A percentile compares a stretch with the other conserved stretches of the same genome.
Evolutionary conservation across 2,888 invertebrate species (phyloP).

Genomic region (Lasioglossum malachurum): DNA sequence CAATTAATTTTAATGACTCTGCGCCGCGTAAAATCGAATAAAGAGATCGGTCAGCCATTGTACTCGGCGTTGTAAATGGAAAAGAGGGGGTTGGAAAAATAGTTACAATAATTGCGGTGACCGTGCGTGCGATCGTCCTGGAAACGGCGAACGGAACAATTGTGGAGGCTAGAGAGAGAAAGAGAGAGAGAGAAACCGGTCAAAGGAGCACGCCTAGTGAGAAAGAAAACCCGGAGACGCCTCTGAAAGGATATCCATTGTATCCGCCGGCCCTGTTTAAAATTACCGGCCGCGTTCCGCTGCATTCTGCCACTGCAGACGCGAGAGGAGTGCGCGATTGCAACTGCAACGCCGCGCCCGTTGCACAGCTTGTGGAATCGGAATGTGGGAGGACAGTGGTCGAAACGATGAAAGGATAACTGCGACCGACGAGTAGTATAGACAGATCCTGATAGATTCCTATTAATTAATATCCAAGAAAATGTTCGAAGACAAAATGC

Average conservation of each 20-base stretch:
- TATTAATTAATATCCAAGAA: slow-evolving; percentile 45
- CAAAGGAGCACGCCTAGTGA: background rate
- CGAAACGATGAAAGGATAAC: slow-evolving; percentile 72
- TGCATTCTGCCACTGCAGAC: slow-evolving; percentile 35
- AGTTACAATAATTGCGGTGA: slow-evolving; percentile 18
- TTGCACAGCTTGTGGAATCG: slow-evolving; percentile 43
- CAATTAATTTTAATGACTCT: slow-evolving; percentile 6
- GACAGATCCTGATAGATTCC: slow-evolving; percentile 59
- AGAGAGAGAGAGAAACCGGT: background rate
- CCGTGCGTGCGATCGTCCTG: slow-evolving; percentile 1
- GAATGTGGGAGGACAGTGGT: slow-evolving; percentile 67
- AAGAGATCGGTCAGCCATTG: slow-evolving; percentile 1
- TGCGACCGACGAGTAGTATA: slow-evolving; percentile 42
- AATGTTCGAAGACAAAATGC: background rate
- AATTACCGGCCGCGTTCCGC: slow-evolving; percentile 41
- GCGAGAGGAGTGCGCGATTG: slow-evolving; percentile 51
- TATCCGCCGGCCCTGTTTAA: slow-evolving; percentile 42
- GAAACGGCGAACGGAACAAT: slow-evolving; percentile 1
- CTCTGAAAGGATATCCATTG: slow-evolving; percentile 45
- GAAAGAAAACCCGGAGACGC: slow-evolving; percentile 2
- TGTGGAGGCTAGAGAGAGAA: background rate
- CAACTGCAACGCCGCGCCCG: slow-evolving; percentile 30
- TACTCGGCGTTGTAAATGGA: background rate
- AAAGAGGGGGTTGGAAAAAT: background rate
- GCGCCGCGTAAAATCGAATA: background rate